These are phyloP conservation scores for Himalopsyche phryganea DNA, from an alignment of 1,140 invertebrate species.

Conservation along the genomic window DNA sequence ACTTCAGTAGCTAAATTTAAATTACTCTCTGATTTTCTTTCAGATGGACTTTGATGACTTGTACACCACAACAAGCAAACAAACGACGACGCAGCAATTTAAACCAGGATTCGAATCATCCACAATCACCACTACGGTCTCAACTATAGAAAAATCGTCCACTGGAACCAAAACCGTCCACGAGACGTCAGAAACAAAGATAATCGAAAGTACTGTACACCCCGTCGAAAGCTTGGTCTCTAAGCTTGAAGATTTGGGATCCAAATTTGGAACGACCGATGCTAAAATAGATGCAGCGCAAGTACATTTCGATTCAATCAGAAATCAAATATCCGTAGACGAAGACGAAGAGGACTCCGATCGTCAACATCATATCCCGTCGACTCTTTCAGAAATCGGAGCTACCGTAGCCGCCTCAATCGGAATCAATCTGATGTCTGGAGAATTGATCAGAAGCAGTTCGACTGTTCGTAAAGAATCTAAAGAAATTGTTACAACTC, in stretches of 20 bases:
- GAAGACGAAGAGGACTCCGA: conserved; percentile 6
- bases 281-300: not conserved
- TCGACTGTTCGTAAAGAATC: no score
- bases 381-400: conserved; percentile 22
- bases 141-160: conserved; percentile 2
- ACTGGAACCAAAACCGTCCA: conserved; percentile 6
- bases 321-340: conserved; percentile 4
- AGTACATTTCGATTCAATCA: conserved; percentile 6
- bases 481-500: no score
- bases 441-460: no score
- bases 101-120: conserved; percentile 1
- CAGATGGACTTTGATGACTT: not conserved
- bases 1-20: no score
- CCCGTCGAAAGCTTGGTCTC: not conserved
- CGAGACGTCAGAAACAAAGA: not conserved
- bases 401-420: conserved; percentile 19
- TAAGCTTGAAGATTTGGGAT: not conserved
- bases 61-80: not conserved
- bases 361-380: conserved; percentile 5
- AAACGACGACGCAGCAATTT: not conserved
- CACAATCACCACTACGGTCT: not conserved
- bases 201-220: not conserved
- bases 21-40: not conserved
- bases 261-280: not conserved
- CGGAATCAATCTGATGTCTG: not conserved